Percentiles rank a stretch among this genome's conserved stretches.
These are phyloP conservation scores for Elmis aenea DNA, from an alignment of 2,888 invertebrate species.

Conservation along the genomic window DNA sequence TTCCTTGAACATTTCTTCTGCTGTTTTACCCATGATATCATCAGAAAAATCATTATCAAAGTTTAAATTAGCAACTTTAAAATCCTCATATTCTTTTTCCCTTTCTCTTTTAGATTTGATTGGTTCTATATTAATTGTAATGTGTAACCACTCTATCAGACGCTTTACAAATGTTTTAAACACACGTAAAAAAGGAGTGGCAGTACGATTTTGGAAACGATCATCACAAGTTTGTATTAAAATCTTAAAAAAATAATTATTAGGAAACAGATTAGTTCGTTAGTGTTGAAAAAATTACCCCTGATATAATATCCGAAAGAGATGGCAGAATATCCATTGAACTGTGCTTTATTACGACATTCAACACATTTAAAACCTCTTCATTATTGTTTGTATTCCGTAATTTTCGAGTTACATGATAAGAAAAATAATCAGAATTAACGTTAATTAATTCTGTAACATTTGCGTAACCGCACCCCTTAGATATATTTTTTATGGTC, in stretches of 20 bases:
- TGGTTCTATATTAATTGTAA: conserved; percentile 29
- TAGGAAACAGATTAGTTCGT: no score
- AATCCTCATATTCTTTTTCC: conserved; percentile 32
- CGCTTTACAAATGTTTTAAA: conserved; percentile 64
- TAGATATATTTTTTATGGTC: conserved; percentile 55
- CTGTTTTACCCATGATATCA: conserved; percentile 42
- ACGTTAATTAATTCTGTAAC: conserved; percentile 59
- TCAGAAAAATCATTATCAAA: conserved; percentile 43
- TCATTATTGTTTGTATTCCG: conserved; percentile 59
- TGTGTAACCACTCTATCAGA: conserved; percentile 54
- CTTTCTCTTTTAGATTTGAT: conserved; percentile 36
- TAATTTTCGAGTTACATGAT: conserved; percentile 61
- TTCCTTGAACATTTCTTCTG: conserved; percentile 53
- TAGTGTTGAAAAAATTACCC: conserved; percentile 52
- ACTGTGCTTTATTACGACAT: conserved; percentile 67
- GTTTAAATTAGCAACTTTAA: conserved; percentile 32
- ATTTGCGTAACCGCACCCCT: conserved; percentile 51
- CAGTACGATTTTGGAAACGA: conserved; percentile 52
- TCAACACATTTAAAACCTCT: conserved; percentile 65
- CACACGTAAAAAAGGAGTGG: conserved; percentile 61
- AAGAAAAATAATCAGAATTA: conserved; percentile 72
- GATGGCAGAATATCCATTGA: conserved; percentile 59
- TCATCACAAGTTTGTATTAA: conserved; percentile 57
- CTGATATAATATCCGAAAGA: conserved; percentile 63
- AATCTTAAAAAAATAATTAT: conserved; percentile 47